Evolutionary conservation across 2,113 vertebrate genomes (phyloP), one percentile per base, ranked within the genome.

Genomic region (Poeciliopsis retropinna): DNA sequence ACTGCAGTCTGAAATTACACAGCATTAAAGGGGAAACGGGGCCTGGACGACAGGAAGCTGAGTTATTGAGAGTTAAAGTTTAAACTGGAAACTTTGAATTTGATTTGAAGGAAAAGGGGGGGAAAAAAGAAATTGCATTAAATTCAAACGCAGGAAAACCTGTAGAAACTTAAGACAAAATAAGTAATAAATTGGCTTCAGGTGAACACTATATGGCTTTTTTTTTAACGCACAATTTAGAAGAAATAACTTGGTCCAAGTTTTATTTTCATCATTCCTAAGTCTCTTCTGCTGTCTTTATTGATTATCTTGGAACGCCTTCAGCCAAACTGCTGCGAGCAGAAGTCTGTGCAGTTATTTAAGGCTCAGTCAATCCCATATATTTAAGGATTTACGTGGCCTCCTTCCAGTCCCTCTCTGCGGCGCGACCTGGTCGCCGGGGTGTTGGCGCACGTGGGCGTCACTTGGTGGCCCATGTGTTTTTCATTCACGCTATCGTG

Each of bases 341-440:
- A 47, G 44, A 47, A 19, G 44, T 39, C 3, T 11, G 15, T 30
- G 32, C 60, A 65, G 67, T 74, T 88, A 89, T 82, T 85, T 87
- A 44, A 32, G 69, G 67, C 71, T 37, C 60, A 76, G 69, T 85
- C 84, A 72, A 73, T 82, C 85, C 71, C 22, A 12, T 62, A 47
- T 67, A 37, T 67, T 76, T 71, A 81, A 84, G 67, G 37, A 69
- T 60, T 85, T 11, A 6, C 64, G 0, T 61, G 76, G 81, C 72
- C 47, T 44, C 54, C n/a, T 71, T 79, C 76, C 89, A 86, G 79
- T 67, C n/a, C 57, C 17, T 64, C 39, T 28, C 2, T 32, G 39
- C 64, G 64, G 44, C 25, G 60, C 72, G 76, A 80, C 73, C 79
- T 62, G 25, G 34, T 69, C 11, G 9, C 30, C 15, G 10, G 30